These are phyloP conservation scores for human DNA, from an alignment of 2,113 vertebrate genomes.

Conservation along the genomic window GRCh38 chrX:102505001-102505500, in stretches of 20 bases:
- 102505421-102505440: no score
- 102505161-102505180: neutral
- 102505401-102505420: neutral
- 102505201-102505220: neutral
- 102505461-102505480: no score
- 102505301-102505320: no score
- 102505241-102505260: neutral
- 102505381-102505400: neutral
- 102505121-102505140: neutral
- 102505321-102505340: neutral
- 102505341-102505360: neutral
- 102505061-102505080: neutral
- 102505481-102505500: no score
- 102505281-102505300: neutral
- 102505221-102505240: neutral
- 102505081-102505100: neutral
- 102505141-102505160: neutral
- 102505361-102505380: neutral
- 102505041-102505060: neutral
- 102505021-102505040: neutral
- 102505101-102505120: neutral
- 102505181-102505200: neutral
- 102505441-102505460: no score
- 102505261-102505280: neutral
- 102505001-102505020: neutral